Percentiles rank a stretch among this genome's conserved stretches.
These are phyloP conservation scores for Stomatorhinus ivindoensis DNA, from an alignment of 2,113 vertebrate species.

Conservation along the genomic window DNA sequence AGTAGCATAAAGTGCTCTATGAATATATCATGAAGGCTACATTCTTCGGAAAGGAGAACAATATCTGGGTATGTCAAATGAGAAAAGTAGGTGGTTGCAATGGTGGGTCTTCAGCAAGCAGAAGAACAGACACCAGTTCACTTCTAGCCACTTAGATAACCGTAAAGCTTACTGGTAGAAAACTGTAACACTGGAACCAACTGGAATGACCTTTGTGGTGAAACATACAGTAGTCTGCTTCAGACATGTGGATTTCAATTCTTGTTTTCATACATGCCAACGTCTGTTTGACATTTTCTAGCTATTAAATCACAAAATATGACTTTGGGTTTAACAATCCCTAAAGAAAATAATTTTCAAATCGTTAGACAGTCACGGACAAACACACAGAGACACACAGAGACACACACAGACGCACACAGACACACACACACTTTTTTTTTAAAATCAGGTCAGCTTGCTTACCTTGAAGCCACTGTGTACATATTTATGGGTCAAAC, in stretches of 20 bases:
- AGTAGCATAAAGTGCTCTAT: background rate
- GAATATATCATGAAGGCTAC: background rate
- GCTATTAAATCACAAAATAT: conserved; percentile 31
- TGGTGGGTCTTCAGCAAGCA: background rate
- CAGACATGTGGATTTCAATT: conserved; percentile 21
- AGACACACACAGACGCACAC: background rate
- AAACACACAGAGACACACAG: background rate
- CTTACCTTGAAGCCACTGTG: conserved; percentile 46
- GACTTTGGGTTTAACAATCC: conserved; percentile 39
- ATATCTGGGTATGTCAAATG: background rate
- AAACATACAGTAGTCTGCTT: conserved; percentile 17
- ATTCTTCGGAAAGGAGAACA: background rate
- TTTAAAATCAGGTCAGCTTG: conserved; percentile 7
- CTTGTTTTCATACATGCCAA: conserved; percentile 31
- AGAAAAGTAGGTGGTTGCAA: background rate
- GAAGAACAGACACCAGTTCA: background rate
- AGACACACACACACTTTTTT: background rate
- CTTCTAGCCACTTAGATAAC: conserved; percentile 13
- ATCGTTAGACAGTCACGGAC: conserved; percentile 7
- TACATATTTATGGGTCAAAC: conserved; percentile 54
- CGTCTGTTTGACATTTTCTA: conserved; percentile 45
- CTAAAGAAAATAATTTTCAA: conserved; percentile 30
- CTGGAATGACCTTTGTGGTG: background rate
- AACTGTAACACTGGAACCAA: conserved; percentile 28
- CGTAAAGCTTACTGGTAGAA: conserved; percentile 35